Percentiles rank a stretch among this genome's conserved stretches.
These are phyloP conservation scores for Danio jaintianensis DNA, from an alignment of 2,797 vertebrate species.

Conservation along the genomic window DNA sequence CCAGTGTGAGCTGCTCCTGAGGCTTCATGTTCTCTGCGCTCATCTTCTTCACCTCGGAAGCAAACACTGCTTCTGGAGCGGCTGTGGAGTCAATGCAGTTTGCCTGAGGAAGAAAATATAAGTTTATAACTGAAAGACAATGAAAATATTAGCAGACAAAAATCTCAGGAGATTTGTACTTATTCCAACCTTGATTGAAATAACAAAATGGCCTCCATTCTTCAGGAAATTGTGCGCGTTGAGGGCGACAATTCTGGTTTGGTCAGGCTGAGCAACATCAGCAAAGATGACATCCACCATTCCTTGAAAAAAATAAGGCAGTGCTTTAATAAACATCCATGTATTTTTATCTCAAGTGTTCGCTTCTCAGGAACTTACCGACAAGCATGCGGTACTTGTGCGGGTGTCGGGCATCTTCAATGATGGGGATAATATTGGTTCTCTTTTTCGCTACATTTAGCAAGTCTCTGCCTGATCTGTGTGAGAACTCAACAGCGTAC, in stretches of 20 bases:
- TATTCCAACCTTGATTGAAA: constrained; percentile 89
- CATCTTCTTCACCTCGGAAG: constrained; percentile 93
- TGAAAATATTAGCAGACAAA: neutral
- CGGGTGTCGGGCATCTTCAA: constrained; percentile 91
- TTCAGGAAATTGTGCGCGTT: constrained; percentile 94
- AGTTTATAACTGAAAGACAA: constrained; percentile 1
- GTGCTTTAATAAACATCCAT: neutral
- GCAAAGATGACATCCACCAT: constrained; percentile 98
- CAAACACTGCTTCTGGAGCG: constrained; percentile 90
- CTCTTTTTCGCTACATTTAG: constrained; percentile 94
- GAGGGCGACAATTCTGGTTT: constrained; percentile 92
- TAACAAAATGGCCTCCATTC: constrained; percentile 93
- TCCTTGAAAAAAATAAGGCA: constrained; percentile 69
- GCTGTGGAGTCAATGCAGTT: constrained; percentile 96
- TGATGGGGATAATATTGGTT: constrained; percentile 94
- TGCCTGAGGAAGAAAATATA: constrained; percentile 73
- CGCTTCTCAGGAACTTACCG: constrained; percentile 74
- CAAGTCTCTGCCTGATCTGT: constrained; percentile 92
- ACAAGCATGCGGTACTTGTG: constrained; percentile 96
- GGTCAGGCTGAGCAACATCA: constrained; percentile 93
- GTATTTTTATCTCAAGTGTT: no score
- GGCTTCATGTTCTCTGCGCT: constrained; percentile 93
- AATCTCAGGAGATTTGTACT: neutral
- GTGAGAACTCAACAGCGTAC: constrained; percentile 95
- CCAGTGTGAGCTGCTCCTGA: constrained; percentile 92